A percentile compares a stretch with the other conserved stretches of the same genome.
Evolutionary conservation across 2,888 invertebrate species (phyloP).

Genomic region (Boloria selene): DNA sequence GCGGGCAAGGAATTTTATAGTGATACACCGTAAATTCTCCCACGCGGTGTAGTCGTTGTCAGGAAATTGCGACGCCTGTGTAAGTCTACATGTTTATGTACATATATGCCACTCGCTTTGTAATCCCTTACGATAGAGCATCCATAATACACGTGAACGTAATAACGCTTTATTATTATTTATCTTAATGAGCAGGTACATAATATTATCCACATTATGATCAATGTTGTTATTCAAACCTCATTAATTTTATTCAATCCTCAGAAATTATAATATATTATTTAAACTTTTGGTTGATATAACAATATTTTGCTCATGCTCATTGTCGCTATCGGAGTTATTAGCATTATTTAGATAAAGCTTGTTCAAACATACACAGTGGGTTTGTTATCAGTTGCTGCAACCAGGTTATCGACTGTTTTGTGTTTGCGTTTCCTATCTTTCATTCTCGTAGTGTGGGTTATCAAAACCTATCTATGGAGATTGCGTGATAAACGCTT

Average conservation of each 20-base stretch:
- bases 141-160: constrained; percentile 2
- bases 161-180: constrained; percentile 11
- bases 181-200: constrained; percentile 5
- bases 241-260: neutral
- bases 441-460: constrained; percentile 61
- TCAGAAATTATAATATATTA: neutral
- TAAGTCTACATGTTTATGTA: constrained; percentile 10
- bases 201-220: neutral
- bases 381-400: constrained; percentile 61
- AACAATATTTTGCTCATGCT: constrained; percentile 28
- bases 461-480: constrained; percentile 60
- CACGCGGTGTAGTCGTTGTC: constrained; percentile 44
- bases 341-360: constrained; percentile 44
- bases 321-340: constrained; percentile 38
- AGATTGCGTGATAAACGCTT: constrained; percentile 62
- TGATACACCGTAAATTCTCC: constrained; percentile 51
- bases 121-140: constrained; percentile 6
- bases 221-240: constrained; percentile 5
- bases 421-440: constrained; percentile 72
- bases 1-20: constrained; percentile 47
- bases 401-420: constrained; percentile 76
- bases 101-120: constrained; percentile 17
- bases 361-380: constrained; percentile 50
- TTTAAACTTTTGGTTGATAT: neutral
- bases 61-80: constrained; percentile 43